Percentiles rank a stretch among this genome's conserved stretches.
Evolutionary conservation across 2,888 invertebrate species (phyloP).

Genomic region (Azorinus chamasolen): DNA sequence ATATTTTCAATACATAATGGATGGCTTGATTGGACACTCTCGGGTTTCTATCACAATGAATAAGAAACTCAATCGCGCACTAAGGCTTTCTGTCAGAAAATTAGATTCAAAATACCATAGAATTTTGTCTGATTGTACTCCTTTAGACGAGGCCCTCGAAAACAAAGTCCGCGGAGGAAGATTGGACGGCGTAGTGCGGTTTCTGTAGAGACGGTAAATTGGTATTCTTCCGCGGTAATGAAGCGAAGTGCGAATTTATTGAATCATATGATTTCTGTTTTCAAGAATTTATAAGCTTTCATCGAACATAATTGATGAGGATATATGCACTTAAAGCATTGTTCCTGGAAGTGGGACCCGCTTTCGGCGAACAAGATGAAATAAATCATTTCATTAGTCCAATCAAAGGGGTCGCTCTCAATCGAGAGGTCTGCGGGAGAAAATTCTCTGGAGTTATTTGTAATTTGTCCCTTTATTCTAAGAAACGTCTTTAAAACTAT

Average conservation of each 20-base stretch:
- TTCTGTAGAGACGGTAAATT: conserved; percentile 52
- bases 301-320: conserved; percentile 58
- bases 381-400: conserved; percentile 25
- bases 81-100: conserved; percentile 65
- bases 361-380: conserved; percentile 26
- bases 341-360: conserved; percentile 2
- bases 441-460: too few relatives aligned
- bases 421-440: neutral
- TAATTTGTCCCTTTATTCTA: too few relatives aligned
- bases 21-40: conserved; percentile 52
- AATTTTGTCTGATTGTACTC: conserved; percentile 51
- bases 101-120: conserved; percentile 65
- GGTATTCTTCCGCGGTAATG: conserved; percentile 56
- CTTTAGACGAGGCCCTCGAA: conserved; percentile 22
- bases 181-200: conserved; percentile 62
- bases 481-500: too few relatives aligned
- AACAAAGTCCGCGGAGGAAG: conserved; percentile 56
- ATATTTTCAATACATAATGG: conserved; percentile 64
- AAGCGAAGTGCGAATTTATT: conserved; percentile 55
- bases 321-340: conserved; percentile 43
- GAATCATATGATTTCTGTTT: conserved; percentile 64
- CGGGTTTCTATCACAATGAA: conserved; percentile 57
- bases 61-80: conserved; percentile 62
- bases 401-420: neutral
- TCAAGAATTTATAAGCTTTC: conserved; percentile 54